These are phyloP conservation scores for Ptychoptera contaminata DNA, from an alignment of 2,888 invertebrate species.

Conservation along the genomic window DNA sequence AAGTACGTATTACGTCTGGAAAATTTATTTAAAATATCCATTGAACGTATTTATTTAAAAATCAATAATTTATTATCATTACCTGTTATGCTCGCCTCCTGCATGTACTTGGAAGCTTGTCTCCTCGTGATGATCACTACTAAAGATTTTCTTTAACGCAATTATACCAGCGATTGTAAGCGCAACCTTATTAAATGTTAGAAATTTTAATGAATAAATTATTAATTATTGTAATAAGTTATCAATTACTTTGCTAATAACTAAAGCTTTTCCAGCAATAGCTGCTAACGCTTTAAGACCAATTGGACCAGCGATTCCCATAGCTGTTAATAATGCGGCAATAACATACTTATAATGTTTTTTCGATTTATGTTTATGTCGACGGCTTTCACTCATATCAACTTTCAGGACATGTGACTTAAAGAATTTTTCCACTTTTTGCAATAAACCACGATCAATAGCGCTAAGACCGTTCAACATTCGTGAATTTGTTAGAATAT, in stretches of 20 bases:
- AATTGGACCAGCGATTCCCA: conserved; percentile 52
- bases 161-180: conserved; percentile 56
- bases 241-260: conserved; percentile 52
- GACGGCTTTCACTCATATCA: conserved; percentile 32
- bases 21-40: no score
- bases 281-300: conserved; percentile 52
- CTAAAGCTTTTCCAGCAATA: conserved; percentile 54
- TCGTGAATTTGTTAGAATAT: conserved; percentile 35
- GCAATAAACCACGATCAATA: conserved; percentile 34
- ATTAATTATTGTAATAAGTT: no score
- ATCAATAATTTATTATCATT: conserved; percentile 5
- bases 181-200: conserved; percentile 23
- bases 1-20: conserved; percentile 46
- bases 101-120: conserved; percentile 54
- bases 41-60: conserved; percentile 29
- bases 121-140: conserved; percentile 45
- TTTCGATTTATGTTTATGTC: conserved; percentile 31
- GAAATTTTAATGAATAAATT: no score
- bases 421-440: conserved; percentile 41
- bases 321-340: conserved; percentile 44
- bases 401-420: conserved; percentile 47
- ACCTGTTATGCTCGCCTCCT: conserved; percentile 45
- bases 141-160: conserved; percentile 55
- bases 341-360: conserved; percentile 39
- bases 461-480: conserved; percentile 38